phyloP scores from a whole-genome alignment of 2,888 invertebrate genomes.

The Leucophenga maculata region DNA sequence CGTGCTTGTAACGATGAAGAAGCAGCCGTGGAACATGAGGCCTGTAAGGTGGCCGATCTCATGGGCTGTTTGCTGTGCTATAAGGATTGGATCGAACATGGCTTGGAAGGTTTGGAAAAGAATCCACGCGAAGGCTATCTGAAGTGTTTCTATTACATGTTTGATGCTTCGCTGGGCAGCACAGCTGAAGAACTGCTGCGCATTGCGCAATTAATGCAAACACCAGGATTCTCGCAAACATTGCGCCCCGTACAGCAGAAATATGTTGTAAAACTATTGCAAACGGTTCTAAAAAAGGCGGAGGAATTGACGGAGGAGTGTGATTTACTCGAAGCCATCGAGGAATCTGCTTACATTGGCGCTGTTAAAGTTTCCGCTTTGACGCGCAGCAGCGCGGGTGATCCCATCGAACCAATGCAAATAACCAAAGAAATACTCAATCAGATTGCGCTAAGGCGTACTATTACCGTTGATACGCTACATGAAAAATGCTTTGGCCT shows the following conservation, averaged over 20 bases:
- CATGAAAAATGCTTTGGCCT: conserved; percentile 60
- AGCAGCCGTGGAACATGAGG: conserved; percentile 56
- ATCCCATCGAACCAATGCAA: conserved; percentile 34
- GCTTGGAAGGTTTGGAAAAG: conserved; percentile 62
- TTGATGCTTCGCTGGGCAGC: conserved; percentile 48
- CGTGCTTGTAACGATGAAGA: conserved; percentile 66
- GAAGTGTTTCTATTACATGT: conserved; percentile 69
- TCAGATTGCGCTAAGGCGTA: conserved; percentile 45
- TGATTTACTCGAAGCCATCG: conserved; percentile 34
- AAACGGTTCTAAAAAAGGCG: conserved; percentile 53
- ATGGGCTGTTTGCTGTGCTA: conserved; percentile 68
- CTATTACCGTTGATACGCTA: conserved; percentile 46
- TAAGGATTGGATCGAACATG: conserved; percentile 68
- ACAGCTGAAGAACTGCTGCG: conserved; percentile 55
- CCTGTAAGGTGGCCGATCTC: conserved; percentile 67
- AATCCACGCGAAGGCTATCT: conserved; percentile 64
- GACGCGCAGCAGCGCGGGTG: conserved; percentile 47
- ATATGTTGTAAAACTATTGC: conserved; percentile 59
- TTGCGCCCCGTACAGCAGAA: conserved; percentile 61
- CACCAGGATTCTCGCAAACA: conserved; percentile 63
- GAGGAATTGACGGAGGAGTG: conserved; percentile 32
- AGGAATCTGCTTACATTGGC: conserved; percentile 56
- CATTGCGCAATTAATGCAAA: conserved; percentile 54
- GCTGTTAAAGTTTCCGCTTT: conserved; percentile 67
- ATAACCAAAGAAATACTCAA: conserved; percentile 49